A percentile compares a stretch with the other conserved stretches of the same genome.
Conservation (phyloP, 2,797 vertebrate species). For the Oreochromis mossambicus region DNA sequence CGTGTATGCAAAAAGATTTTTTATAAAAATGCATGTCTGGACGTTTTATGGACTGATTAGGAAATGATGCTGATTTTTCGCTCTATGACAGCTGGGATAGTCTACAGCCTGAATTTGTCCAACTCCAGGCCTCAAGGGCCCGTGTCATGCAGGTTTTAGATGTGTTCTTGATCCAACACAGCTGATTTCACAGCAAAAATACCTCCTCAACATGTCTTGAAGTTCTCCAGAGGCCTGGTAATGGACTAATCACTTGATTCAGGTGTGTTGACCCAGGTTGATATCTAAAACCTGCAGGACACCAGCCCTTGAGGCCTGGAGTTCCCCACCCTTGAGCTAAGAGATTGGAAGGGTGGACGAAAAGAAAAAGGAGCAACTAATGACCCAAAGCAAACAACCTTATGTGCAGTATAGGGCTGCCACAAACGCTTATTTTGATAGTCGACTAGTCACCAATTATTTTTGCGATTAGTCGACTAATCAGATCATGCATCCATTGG, state of each 20-base stretch:
- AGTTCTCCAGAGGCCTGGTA: no score
- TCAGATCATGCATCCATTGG: no score
- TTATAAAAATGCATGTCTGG: background rate
- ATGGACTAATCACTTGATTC: background rate
- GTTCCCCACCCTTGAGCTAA: background rate
- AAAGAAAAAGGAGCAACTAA: background rate
- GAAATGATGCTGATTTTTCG: background rate
- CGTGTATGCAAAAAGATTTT: background rate
- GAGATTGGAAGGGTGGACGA: rapidly evolving
- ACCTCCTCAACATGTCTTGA: no score
- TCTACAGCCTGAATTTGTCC: background rate
- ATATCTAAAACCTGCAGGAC: background rate
- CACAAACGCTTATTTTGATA: no score
- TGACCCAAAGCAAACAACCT: background rate
- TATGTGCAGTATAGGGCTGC: rapidly evolving
- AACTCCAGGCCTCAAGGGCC: background rate
- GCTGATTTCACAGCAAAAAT: rapidly evolving
- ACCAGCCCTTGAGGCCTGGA: background rate
- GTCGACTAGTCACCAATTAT: no score
- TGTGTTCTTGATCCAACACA: background rate
- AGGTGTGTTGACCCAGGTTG: background rate
- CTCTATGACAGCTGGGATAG: background rate
- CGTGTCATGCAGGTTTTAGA: rapidly evolving
- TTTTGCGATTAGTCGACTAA: no score
- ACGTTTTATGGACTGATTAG: background rate